Percentiles rank a stretch among this genome's conserved stretches.
Evolutionary conservation across 2,797 vertebrate genomes (phyloP).

Genomic region (Spheniscus humboldti): DNA sequence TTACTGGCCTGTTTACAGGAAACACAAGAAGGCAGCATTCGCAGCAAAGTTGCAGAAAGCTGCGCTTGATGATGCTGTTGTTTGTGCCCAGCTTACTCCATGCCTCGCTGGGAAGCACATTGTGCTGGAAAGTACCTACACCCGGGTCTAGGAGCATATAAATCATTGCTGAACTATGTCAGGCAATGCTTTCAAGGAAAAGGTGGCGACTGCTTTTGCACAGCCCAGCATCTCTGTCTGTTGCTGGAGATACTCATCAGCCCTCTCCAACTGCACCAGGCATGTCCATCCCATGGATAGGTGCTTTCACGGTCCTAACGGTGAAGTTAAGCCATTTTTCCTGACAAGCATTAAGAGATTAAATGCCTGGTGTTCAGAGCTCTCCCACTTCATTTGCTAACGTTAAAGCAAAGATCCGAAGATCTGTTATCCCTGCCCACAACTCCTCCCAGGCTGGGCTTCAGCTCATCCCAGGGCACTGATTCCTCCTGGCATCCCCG

Average conservation of each 20-base stretch:
- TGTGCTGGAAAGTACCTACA: neutral
- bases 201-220: neutral
- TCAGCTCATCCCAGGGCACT: neutral
- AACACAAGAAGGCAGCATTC: neutral
- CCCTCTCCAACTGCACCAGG: neutral
- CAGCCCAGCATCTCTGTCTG: neutral
- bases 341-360: neutral
- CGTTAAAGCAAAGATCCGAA: neutral
- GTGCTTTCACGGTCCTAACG: neutral
- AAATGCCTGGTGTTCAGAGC: neutral
- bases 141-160: neutral
- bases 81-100: neutral
- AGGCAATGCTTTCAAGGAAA: neutral
- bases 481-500: neutral
- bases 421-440: neutral
- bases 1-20: neutral
- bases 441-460: neutral
- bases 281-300: accelerated
- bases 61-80: neutral
- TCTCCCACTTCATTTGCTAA: neutral
- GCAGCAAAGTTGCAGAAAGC: neutral
- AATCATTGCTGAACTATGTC: neutral
- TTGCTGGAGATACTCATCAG: neutral
- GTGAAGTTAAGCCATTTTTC: neutral
- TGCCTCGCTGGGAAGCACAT: neutral